Conservation (phyloP, 2,797 vertebrate genomes). For the Chelon labrosus region DNA sequence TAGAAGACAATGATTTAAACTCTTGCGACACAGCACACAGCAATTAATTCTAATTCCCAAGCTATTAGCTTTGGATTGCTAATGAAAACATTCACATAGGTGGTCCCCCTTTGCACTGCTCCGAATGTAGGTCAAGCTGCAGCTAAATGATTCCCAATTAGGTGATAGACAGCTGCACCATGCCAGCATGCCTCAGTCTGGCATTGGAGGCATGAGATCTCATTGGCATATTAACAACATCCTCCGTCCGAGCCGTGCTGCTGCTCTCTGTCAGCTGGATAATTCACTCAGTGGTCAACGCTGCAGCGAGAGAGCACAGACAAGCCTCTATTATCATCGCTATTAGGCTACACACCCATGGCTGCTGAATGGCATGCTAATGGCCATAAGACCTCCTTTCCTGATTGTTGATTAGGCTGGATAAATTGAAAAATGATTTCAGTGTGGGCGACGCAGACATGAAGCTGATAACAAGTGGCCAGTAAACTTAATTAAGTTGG, state of each 20-base stretch:
- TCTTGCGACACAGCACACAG: constrained; percentile 70
- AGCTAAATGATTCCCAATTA: constrained; percentile 73
- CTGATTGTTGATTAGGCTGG: constrained; percentile 47
- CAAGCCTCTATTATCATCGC: constrained; percentile 79
- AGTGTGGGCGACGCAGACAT: constrained; percentile 30
- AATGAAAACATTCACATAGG: constrained; percentile 86
- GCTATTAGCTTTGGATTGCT: constrained; percentile 86
- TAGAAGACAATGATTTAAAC: constrained; percentile 42
- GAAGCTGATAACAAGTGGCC: constrained; percentile 35
- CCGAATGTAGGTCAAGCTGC: constrained; percentile 84
- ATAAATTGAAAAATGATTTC: constrained; percentile 54
- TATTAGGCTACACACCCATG: constrained; percentile 67
- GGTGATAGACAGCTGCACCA: constrained; percentile 73
- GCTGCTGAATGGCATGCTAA: constrained; percentile 71
- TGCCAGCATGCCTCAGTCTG: constrained; percentile 67
- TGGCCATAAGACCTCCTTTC: constrained; percentile 34
- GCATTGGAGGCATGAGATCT: constrained; percentile 64
- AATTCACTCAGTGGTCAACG: constrained; percentile 79
- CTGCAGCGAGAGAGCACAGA: constrained; percentile 69
- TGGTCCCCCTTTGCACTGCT: constrained; percentile 84
- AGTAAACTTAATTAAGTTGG: constrained; percentile 35
- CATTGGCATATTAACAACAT: constrained; percentile 81
- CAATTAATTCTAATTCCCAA: constrained; percentile 89
- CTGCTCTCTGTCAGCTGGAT: constrained; percentile 81
- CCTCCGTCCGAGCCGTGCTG: constrained; percentile 69